Conservation (phyloP, 2,797 vertebrate species). For the Enteromius viviparus region DNA sequence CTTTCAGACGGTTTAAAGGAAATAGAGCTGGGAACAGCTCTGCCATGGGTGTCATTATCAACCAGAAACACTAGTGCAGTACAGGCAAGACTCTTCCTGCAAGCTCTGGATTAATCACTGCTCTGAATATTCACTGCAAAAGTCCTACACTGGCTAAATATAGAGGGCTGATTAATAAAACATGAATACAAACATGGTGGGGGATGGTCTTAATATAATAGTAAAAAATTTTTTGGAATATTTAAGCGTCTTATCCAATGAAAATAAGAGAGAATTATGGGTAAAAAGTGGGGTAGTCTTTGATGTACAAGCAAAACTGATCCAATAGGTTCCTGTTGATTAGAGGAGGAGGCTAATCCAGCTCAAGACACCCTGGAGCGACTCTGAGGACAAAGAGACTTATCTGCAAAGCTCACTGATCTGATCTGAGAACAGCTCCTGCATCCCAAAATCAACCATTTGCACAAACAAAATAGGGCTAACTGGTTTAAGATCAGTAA, state of each 20-base stretch:
- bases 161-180: constrained; percentile 70
- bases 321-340: constrained; percentile 56
- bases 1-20: not conserved
- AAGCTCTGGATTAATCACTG: constrained; percentile 59
- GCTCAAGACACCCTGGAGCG: constrained; percentile 28
- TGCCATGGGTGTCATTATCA: not conserved
- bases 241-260: constrained; percentile 39
- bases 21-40: not conserved
- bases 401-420: not conserved
- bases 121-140: constrained; percentile 62
- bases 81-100: not conserved
- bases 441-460: not conserved
- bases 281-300: constrained; percentile 56
- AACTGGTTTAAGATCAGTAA: constrained; percentile 13
- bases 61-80: constrained; percentile 6
- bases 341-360: constrained; percentile 43
- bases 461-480: not conserved
- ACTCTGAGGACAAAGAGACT: constrained; percentile 12
- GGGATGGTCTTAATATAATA: constrained; percentile 53
- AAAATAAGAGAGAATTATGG: constrained; percentile 42
- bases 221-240: constrained; percentile 15
- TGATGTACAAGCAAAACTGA: constrained; percentile 65
- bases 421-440: not conserved
- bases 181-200: constrained; percentile 61
- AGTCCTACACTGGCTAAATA: constrained; percentile 62